Evolutionary conservation across 2,797 vertebrate species (phyloP).

Genomic region (Anguilla pacifica): DNA sequence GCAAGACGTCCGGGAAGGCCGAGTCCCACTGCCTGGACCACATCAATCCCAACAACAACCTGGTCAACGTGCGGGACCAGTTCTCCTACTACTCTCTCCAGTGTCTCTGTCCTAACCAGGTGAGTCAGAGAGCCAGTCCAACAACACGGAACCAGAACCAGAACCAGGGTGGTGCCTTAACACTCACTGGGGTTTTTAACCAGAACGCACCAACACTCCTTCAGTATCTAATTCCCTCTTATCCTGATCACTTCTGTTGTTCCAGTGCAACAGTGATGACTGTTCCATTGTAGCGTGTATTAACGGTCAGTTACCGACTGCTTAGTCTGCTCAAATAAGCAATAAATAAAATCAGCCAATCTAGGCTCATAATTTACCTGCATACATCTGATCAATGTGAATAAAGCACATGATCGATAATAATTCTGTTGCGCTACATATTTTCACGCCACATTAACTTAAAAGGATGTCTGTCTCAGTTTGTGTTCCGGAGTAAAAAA

Average conservation of each 20-base stretch:
- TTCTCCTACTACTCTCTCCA: slow-evolving; percentile 97
- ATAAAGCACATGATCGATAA: background rate
- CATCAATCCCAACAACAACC: slow-evolving; percentile 98
- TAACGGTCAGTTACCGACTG: background rate
- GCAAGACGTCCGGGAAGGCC: slow-evolving; percentile 97
- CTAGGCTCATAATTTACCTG: slow-evolving; percentile 30
- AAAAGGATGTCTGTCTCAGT: background rate
- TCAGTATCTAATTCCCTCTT: too few species aligned
- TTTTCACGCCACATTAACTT: background rate
- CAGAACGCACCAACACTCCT: background rate
- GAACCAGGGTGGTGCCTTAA: background rate
- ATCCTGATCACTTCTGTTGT: background rate
- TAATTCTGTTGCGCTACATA: background rate
- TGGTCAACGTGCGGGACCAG: slow-evolving; percentile 97
- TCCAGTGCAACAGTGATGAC: background rate
- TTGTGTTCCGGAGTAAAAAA: slow-evolving; percentile 60
- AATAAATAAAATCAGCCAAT: slow-evolving; percentile 23
- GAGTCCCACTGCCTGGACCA: slow-evolving; percentile 99
- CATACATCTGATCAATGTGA: background rate
- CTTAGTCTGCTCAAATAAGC: background rate
- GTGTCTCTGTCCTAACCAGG: slow-evolving; percentile 99
- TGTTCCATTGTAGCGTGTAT: background rate
- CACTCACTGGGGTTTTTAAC: background rate
- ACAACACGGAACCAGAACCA: background rate
- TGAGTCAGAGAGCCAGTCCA: slow-evolving; percentile 61